These are phyloP conservation scores for Triplophysa dalaica DNA, from an alignment of 2,113 vertebrate species.

Conservation along the genomic window DNA sequence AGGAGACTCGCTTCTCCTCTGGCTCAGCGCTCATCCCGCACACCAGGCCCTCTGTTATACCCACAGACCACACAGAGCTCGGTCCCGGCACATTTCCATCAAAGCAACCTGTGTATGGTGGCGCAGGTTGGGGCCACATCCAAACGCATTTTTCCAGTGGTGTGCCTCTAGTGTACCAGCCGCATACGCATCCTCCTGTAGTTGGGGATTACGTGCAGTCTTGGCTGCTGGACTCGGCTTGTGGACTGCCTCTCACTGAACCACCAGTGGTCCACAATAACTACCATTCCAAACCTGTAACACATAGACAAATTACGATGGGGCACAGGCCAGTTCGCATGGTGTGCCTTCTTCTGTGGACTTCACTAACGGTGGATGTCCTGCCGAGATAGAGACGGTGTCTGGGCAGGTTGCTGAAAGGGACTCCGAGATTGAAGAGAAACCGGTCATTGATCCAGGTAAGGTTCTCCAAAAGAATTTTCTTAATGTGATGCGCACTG, in stretches of 20 bases:
- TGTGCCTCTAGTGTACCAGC: constrained; percentile 77
- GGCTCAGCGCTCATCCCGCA: constrained; percentile 76
- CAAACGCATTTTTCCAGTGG: constrained; percentile 76
- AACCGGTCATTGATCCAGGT: constrained; percentile 27
- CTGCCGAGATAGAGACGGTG: neutral
- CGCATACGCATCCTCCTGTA: constrained; percentile 82
- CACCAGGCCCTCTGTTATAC: constrained; percentile 77
- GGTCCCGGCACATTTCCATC: constrained; percentile 87
- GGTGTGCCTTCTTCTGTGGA: constrained; percentile 60
- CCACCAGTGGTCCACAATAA: constrained; percentile 87
- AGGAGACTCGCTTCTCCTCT: constrained; percentile 83
- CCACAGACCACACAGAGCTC: constrained; percentile 85
- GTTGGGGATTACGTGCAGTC: constrained; percentile 92
- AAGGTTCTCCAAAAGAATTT: neutral
- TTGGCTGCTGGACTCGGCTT: constrained; percentile 88
- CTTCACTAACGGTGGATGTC: constrained; percentile 14
- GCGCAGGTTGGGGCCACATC: constrained; percentile 85
- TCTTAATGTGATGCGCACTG: neutral
- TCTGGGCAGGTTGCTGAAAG: constrained; percentile 66
- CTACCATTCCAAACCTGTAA: constrained; percentile 87
- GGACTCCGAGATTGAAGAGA: constrained; percentile 68
- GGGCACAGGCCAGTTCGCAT: constrained; percentile 76
- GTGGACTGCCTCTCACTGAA: constrained; percentile 88
- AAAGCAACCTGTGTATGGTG: constrained; percentile 87
- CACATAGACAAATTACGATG: constrained; percentile 78